Evolutionary conservation across 2,888 invertebrate genomes (phyloP).

Genomic region (Cecidostiba fungosa): DNA sequence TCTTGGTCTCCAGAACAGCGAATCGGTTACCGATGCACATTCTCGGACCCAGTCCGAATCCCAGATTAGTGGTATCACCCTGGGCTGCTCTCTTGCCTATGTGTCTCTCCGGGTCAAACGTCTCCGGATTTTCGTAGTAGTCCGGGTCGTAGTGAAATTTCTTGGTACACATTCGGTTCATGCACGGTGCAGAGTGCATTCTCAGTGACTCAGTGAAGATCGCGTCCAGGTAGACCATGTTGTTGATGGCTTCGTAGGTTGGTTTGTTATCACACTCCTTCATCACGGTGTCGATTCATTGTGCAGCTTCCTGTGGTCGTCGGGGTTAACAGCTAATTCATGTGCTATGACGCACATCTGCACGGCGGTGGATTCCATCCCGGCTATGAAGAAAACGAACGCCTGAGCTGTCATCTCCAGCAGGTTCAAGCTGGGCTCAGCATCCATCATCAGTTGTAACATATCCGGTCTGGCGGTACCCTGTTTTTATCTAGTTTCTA

Average conservation of each 20-base stretch:
- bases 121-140: conserved; percentile 75
- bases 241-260: conserved; percentile 79
- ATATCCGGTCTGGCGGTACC: conserved; percentile 31
- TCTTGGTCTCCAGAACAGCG: conserved; percentile 66
- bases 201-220: conserved; percentile 76
- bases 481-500: conserved; percentile 5
- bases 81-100: conserved; percentile 69
- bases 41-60: conserved; percentile 76
- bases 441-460: conserved; percentile 44
- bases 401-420: conserved; percentile 21
- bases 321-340: conserved; percentile 75
- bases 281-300: conserved; percentile 71
- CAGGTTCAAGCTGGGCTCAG: background rate
- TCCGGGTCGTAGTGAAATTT: conserved; percentile 75
- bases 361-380: background rate
- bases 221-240: conserved; percentile 82
- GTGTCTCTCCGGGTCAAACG: conserved; percentile 78
- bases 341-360: conserved; percentile 66
- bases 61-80: conserved; percentile 71
- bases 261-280: conserved; percentile 73
- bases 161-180: conserved; percentile 71
- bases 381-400: background rate
- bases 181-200: conserved; percentile 68
- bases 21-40: conserved; percentile 75
- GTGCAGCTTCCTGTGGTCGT: conserved; percentile 79